Conservation (phyloP, 2,113 vertebrate species). For the Hemibagrus wyckioides region DNA sequence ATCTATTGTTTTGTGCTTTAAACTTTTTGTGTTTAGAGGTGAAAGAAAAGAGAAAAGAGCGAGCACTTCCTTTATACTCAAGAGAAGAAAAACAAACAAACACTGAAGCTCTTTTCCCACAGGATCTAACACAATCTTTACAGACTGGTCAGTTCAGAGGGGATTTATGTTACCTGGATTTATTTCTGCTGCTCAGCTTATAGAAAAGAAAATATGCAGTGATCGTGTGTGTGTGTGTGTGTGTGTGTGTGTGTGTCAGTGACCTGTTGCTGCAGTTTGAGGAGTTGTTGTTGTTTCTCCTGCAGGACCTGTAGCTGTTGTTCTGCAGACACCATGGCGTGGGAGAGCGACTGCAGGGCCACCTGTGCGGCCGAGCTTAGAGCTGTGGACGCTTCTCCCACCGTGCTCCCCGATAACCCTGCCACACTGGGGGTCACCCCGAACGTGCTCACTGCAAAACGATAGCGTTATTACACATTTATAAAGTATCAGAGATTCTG, state of each 20-base stretch:
- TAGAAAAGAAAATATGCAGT: too few relatives aligned
- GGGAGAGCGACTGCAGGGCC: constrained; percentile 98
- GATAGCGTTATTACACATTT: constrained; percentile 27
- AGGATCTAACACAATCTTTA: too few relatives aligned
- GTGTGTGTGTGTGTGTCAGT: constrained; percentile 1
- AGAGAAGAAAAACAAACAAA: too few relatives aligned
- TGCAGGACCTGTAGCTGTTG: constrained; percentile 99
- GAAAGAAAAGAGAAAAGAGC: too few relatives aligned
- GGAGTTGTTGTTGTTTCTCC: constrained; percentile 99
- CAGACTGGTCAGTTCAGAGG: too few relatives aligned
- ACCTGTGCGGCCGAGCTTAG: constrained; percentile 98
- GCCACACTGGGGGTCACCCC: constrained; percentile 93
- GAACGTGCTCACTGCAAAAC: constrained; percentile 90
- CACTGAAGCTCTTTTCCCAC: too few relatives aligned
- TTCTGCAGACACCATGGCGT: constrained; percentile 99
- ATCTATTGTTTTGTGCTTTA: too few relatives aligned
- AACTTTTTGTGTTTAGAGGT: too few relatives aligned
- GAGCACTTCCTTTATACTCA: too few relatives aligned
- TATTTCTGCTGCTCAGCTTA: too few relatives aligned
- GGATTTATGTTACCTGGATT: too few relatives aligned
- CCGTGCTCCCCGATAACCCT: constrained; percentile 87
- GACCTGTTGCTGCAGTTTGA: constrained; percentile 99
- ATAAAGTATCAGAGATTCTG: neutral
- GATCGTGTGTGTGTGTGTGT: constrained; percentile 3
- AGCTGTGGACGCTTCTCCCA: constrained; percentile 95